phyloP scores from a whole-genome alignment of 2,113 vertebrate species.

The Todiramphus saurophagus region DNA sequence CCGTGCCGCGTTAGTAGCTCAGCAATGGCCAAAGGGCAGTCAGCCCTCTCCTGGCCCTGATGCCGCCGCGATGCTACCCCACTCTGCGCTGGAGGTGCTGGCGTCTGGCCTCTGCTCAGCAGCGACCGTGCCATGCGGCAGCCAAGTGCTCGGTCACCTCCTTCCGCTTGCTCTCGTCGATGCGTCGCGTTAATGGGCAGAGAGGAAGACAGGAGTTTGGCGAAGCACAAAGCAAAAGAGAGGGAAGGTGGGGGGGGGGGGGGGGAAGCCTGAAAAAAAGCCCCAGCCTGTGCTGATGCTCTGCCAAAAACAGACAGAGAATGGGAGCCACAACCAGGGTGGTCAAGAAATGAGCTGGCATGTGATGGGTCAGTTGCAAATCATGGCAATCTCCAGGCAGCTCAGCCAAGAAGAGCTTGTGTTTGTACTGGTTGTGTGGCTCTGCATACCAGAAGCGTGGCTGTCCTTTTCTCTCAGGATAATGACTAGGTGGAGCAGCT shows the following conservation, averaged over 20 bases:
- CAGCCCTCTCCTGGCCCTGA: not conserved
- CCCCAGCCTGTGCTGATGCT: not conserved
- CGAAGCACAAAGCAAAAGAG: constrained; percentile 5
- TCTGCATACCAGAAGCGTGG: constrained; percentile 19
- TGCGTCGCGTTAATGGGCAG: not conserved
- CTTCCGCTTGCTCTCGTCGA: not conserved
- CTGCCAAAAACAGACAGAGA: not conserved
- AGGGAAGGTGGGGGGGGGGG: not conserved
- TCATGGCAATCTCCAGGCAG: not conserved
- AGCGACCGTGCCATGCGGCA: not conserved
- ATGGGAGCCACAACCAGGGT: constrained; percentile 18
- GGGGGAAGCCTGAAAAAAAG: not conserved
- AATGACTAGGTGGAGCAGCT: constrained; percentile 54
- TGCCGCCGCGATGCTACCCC: rapidly evolving
- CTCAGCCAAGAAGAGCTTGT: not conserved
- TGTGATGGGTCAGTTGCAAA: not conserved
- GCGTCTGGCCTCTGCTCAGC: not conserved
- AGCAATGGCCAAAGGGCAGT: not conserved
- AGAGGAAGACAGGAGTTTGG: constrained; percentile 39
- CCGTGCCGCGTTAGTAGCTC: not conserved
- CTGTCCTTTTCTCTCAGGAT: constrained; percentile 28
- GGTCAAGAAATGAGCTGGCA: constrained; percentile 13
- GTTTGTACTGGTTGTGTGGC: constrained; percentile 27
- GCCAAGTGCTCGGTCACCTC: constrained; percentile 23
- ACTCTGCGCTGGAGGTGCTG: not conserved